A percentile compares a stretch with the other conserved stretches of the same genome.
Conservation (phyloP, 2,797 vertebrate species). For the Ctenopoma multispine region DNA sequence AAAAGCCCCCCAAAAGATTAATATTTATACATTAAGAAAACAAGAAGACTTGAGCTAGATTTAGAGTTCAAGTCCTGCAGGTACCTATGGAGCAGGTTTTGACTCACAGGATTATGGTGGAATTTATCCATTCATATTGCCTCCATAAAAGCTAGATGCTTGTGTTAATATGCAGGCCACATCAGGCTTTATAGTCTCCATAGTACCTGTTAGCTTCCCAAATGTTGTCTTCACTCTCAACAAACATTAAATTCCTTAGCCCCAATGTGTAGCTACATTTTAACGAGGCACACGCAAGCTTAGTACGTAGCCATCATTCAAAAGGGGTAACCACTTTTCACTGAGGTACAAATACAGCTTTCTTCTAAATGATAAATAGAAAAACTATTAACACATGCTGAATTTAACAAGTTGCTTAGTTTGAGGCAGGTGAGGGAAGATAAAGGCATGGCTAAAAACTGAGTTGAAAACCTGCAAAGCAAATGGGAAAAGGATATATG, state of each 20-base stretch:
- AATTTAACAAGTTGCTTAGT: conserved; percentile 34
- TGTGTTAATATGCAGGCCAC: neutral
- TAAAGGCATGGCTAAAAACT: conserved; percentile 31
- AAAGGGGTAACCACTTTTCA: no score
- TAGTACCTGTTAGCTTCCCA: neutral
- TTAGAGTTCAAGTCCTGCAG: neutral
- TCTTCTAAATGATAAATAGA: conserved; percentile 30
- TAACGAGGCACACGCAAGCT: neutral
- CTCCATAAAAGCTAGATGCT: neutral
- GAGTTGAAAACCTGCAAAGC: conserved; percentile 44
- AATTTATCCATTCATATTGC: neutral
- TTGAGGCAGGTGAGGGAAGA: conserved; percentile 25
- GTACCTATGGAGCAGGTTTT: neutral
- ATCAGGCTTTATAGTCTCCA: neutral
- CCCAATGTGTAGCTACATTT: neutral
- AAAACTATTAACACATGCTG: conserved; percentile 26
- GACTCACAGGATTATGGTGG: neutral
- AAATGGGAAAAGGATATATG: conserved; percentile 35
- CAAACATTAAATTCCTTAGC: neutral
- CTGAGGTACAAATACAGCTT: conserved; percentile 6
- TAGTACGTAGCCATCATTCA: no score
- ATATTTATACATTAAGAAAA: conserved; percentile 28
- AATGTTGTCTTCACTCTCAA: neutral
- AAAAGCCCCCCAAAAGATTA: conserved; percentile 26
- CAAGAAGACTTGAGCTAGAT: conserved; percentile 12